Conservation (phyloP, 2,797 vertebrate genomes). For the Neostethus bicornis region DNA sequence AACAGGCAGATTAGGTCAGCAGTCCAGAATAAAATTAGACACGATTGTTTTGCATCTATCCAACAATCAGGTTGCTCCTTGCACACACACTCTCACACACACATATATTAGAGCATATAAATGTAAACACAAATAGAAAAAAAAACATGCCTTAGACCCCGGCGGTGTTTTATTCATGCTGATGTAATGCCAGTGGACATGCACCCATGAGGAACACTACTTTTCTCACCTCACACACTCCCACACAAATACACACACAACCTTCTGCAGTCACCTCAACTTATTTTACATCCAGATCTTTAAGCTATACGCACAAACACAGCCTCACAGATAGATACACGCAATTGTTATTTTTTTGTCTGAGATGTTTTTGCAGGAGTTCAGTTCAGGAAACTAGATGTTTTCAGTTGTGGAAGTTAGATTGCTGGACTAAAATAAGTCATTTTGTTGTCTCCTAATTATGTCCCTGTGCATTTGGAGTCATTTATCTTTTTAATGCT, state of each 20-base stretch:
- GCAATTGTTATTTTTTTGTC: conserved; percentile 8
- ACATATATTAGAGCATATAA: conserved; percentile 12
- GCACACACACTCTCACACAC: conserved; percentile 5
- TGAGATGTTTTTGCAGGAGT: conserved; percentile 34
- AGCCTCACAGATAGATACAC: conserved; percentile 4
- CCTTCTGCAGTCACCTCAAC: conserved; percentile 45
- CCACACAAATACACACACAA: conserved; percentile 53
- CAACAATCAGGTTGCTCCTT: conserved; percentile 16
- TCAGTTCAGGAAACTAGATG: conserved; percentile 50
- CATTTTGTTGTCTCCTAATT: too few species aligned
- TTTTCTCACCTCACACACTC: conserved; percentile 70
- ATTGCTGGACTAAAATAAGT: too few species aligned
- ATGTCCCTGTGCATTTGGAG: too few species aligned
- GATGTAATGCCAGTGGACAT: conserved; percentile 79
- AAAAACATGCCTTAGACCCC: conserved; percentile 43
- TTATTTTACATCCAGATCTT: conserved; percentile 49
- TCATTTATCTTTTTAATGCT: too few species aligned
- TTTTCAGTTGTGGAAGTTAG: conserved; percentile 4
- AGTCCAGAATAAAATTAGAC: conserved; percentile 27
- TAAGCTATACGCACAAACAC: conserved; percentile 1
- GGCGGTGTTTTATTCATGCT: conserved; percentile 74
- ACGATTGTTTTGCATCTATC: conserved; percentile 34
- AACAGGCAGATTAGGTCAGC: conserved; percentile 35
- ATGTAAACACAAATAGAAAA: conserved; percentile 34
- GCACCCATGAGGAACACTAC: conserved; percentile 68